Conservation (phyloP, 2,113 vertebrate species). For the Catagonus wagneri region DNA sequence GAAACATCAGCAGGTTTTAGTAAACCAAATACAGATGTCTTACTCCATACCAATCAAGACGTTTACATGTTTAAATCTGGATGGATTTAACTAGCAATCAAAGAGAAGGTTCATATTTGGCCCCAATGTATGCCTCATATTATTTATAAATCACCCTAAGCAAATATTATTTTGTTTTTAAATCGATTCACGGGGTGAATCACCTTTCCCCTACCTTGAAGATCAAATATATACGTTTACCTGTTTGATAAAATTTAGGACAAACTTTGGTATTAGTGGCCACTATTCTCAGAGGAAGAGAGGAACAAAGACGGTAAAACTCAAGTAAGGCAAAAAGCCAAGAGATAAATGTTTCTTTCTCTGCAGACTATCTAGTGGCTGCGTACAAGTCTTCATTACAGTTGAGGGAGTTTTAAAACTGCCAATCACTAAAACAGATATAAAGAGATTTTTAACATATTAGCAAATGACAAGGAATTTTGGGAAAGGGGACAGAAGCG, state of each 20-base stretch:
- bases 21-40: slow-evolving; percentile 88
- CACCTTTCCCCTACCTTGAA: slow-evolving; percentile 72
- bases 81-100: slow-evolving; percentile 87
- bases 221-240: slow-evolving; percentile 54
- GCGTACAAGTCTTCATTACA: background rate
- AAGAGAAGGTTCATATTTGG: slow-evolving; percentile 85
- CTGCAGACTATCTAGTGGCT: background rate
- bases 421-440: background rate
- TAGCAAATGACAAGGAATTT: slow-evolving; percentile 42
- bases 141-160: slow-evolving; percentile 86
- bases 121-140: slow-evolving; percentile 83
- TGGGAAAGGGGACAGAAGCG: background rate
- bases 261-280: slow-evolving; percentile 70
- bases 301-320: slow-evolving; percentile 37
- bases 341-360: background rate
- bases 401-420: slow-evolving; percentile 27
- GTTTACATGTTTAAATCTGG: slow-evolving; percentile 88
- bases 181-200: slow-evolving; percentile 80
- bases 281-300: slow-evolving; percentile 37
- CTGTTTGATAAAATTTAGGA: slow-evolving; percentile 75
- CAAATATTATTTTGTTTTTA: slow-evolving; percentile 85
- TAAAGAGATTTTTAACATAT: slow-evolving; percentile 40
- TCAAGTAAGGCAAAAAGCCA: slow-evolving; percentile 47
- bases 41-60: slow-evolving; percentile 85
- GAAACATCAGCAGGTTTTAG: slow-evolving; percentile 89